These are phyloP conservation scores for Atherinomorus stipes DNA, from an alignment of 2,113 vertebrate species.

Conservation along the genomic window DNA sequence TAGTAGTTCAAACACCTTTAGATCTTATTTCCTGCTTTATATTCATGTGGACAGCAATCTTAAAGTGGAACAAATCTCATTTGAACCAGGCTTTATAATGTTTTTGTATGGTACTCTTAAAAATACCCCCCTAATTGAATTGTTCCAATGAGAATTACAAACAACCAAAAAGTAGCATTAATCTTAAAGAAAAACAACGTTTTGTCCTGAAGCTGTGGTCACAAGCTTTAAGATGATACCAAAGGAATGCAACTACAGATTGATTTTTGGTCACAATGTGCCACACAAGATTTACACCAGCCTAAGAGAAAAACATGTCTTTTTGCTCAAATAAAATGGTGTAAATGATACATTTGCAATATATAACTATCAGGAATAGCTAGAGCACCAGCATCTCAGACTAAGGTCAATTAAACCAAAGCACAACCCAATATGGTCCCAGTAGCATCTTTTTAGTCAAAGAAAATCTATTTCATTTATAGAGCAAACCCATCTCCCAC, in stretches of 20 bases:
- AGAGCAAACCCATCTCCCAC: too few relatives aligned
- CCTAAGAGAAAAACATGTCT: not conserved
- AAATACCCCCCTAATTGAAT: too few relatives aligned
- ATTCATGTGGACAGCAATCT: not conserved
- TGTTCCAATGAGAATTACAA: slow-evolving; percentile 1
- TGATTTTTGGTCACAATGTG: not conserved
- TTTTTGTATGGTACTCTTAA: not conserved
- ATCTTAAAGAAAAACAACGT: slow-evolving; percentile 7
- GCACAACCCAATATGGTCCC: not conserved
- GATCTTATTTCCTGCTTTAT: not conserved
- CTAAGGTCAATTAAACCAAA: not conserved
- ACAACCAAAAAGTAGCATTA: not conserved
- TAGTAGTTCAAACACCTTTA: slow-evolving; percentile 30
- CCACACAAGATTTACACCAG: not conserved
- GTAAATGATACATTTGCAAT: not conserved
- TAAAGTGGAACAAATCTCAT: not conserved
- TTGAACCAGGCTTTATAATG: slow-evolving; percentile 1
- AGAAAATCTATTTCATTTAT: not conserved
- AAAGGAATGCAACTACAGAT: slow-evolving; percentile 35
- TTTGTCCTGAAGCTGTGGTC: slow-evolving; percentile 55
- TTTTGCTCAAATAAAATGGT: not conserved
- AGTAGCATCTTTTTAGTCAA: not conserved
- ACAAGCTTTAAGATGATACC: slow-evolving; percentile 50
- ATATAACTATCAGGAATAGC: not conserved
- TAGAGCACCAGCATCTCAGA: not conserved